Percentiles rank a stretch among this genome's conserved stretches.
phyloP scores from a whole-genome alignment of 2,888 invertebrate genomes.

The Drosophila paranaensis region DNA sequence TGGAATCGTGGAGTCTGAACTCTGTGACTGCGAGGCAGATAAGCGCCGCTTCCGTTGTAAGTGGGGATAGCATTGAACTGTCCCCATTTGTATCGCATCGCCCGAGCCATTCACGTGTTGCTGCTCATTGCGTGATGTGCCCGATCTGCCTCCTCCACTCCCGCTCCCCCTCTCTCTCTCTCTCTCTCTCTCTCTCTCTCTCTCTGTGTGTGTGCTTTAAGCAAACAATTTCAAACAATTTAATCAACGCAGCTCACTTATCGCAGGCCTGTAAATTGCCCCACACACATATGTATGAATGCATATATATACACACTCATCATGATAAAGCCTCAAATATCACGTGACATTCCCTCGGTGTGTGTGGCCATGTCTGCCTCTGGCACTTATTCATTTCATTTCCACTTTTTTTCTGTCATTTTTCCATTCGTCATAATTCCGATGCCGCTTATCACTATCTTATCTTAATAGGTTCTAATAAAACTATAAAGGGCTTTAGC shows the following conservation, averaged over 20 bases:
- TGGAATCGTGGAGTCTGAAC: neutral
- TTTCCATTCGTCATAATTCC: conserved; percentile 39
- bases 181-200: neutral
- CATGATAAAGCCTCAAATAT: conserved; percentile 29
- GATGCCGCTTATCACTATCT: conserved; percentile 35
- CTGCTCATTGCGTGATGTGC: conserved; percentile 9
- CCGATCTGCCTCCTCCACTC: conserved; percentile 14
- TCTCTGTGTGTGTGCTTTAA: conserved; percentile 28
- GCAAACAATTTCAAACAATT: conserved; percentile 64
- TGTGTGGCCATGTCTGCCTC: conserved; percentile 21
- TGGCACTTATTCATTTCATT: conserved; percentile 27
- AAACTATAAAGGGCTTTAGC: neutral
- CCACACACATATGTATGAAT: conserved; percentile 27
- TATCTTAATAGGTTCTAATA: conserved; percentile 32
- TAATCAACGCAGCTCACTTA: conserved; percentile 61
- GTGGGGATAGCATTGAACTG: conserved; percentile 23
- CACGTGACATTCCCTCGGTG: conserved; percentile 58
- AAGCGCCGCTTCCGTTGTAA: conserved; percentile 8
- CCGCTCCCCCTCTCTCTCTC: neutral
- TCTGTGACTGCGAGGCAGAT: neutral
- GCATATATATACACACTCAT: neutral
- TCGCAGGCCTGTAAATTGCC: conserved; percentile 60
- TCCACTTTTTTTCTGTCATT: conserved; percentile 6
- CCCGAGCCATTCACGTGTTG: conserved; percentile 28
- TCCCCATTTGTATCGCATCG: conserved; percentile 14